These are phyloP conservation scores for Tachystola acroxantha DNA, from an alignment of 2,888 invertebrate genomes.

Conservation along the genomic window DNA sequence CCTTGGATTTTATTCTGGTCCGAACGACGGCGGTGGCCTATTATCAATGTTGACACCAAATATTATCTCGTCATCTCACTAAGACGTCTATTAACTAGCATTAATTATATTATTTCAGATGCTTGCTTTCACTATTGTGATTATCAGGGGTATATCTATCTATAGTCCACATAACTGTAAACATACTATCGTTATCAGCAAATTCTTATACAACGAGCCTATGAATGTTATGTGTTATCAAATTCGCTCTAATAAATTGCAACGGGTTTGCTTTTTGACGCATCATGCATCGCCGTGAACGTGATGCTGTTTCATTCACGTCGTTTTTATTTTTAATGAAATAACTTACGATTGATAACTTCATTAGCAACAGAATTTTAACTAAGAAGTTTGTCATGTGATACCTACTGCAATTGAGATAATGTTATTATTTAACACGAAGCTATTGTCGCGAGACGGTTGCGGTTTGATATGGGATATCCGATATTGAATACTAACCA, in stretches of 20 bases:
- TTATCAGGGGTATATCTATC: not conserved
- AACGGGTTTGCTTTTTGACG: conserved; percentile 25
- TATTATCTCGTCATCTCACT: conserved; percentile 2
- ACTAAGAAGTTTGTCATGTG: conserved; percentile 13
- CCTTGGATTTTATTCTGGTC: conserved; percentile 38
- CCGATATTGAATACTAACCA: conserved; percentile 47
- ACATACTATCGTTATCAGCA: conserved; percentile 44
- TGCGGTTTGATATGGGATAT: conserved; percentile 47
- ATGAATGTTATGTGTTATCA: conserved; percentile 35
- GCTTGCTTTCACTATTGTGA: too few species aligned
- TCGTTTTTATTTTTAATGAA: conserved; percentile 2
- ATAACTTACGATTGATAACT: not conserved
- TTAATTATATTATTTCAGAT: too few species aligned
- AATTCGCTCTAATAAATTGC: conserved; percentile 18
- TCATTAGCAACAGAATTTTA: conserved; percentile 5
- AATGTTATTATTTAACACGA: conserved; percentile 20
- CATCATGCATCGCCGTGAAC: not conserved
- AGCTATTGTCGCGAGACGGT: conserved; percentile 15
- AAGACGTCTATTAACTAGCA: too few species aligned
- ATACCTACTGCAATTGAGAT: conserved; percentile 17
- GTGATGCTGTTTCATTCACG: not conserved
- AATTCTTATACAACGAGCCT: conserved; percentile 39
- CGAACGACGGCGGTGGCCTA: conserved; percentile 17
- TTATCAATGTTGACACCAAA: conserved; percentile 34
- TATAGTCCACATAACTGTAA: conserved; percentile 34